Percentiles rank a stretch among this genome's conserved stretches.
phyloP scores from a whole-genome alignment of 2,797 vertebrate species.

The Sebastolobus alascanus region DNA sequence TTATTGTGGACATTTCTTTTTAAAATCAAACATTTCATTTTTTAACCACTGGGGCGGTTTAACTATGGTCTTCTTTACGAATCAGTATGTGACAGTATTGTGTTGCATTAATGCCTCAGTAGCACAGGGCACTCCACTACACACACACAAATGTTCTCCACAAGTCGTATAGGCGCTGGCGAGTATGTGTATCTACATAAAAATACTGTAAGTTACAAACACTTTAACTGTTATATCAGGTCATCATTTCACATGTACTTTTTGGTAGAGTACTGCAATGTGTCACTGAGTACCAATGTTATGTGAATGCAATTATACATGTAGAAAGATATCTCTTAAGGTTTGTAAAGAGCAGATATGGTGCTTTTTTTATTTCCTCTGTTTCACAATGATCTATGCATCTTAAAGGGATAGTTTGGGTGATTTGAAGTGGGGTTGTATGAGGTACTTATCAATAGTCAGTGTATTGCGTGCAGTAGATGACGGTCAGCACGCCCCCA shows the following conservation, averaged over 20 bases:
- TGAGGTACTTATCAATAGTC: too few species aligned
- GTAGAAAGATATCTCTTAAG: neutral
- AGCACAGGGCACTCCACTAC: neutral
- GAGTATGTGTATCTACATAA: too few species aligned
- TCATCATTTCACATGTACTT: neutral
- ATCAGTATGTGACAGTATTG: neutral
- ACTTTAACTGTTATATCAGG: neutral
- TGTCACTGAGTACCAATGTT: neutral
- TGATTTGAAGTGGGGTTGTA: too few species aligned
- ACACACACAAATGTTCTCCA: neutral
- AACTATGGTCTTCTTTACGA: neutral
- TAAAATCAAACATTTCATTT: neutral
- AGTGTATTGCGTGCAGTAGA: too few species aligned
- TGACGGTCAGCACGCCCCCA: too few species aligned
- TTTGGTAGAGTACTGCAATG: neutral
- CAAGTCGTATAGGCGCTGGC: neutral
- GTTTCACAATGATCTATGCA: constrained; percentile 46
- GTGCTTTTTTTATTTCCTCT: constrained; percentile 37
- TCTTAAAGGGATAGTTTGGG: constrained; percentile 5
- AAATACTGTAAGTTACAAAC: neutral
- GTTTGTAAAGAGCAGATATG: constrained; percentile 19
- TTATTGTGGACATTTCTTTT: neutral
- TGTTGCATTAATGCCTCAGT: constrained; percentile 10
- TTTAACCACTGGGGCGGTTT: neutral
- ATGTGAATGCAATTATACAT: neutral